These are phyloP conservation scores for Oostethus manadensis DNA, from an alignment of 2,113 vertebrate genomes.

Conservation along the genomic window DNA sequence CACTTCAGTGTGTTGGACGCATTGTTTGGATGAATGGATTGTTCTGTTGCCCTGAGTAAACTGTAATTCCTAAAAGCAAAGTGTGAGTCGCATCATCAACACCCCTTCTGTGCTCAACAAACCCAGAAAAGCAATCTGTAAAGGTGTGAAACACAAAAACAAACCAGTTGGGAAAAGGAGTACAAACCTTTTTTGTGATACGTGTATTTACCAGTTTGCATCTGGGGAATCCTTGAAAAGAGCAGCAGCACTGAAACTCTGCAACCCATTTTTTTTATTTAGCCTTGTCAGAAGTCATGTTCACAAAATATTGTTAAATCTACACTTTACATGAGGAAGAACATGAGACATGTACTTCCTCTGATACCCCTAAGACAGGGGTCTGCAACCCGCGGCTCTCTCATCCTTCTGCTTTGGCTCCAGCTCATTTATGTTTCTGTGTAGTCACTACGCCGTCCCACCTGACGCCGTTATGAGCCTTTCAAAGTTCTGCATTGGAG, in stretches of 20 bases:
- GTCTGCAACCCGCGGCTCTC: no score
- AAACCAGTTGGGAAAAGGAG: constrained; percentile 25
- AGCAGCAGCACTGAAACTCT: no score
- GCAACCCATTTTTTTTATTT: no score
- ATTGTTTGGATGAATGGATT: not conserved
- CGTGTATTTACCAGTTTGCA: not conserved
- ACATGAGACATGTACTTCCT: not conserved
- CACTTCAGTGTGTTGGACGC: not conserved
- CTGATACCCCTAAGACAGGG: no score
- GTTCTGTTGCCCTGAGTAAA: not conserved
- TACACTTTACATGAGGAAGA: constrained; percentile 8
- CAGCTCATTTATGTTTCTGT: no score
- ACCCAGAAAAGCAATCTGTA: constrained; percentile 35
- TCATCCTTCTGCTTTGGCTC: no score
- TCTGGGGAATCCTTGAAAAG: not conserved
- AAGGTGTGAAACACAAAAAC: constrained; percentile 24
- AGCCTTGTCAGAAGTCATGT: not conserved
- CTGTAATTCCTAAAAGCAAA: constrained; percentile 22
- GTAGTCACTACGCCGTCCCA: no score
- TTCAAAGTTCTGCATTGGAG: no score
- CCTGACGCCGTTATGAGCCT: no score
- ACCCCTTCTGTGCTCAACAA: constrained; percentile 17
- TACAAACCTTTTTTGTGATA: not conserved
- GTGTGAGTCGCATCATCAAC: constrained; percentile 29
- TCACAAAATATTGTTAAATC: constrained; percentile 21